Evolutionary conservation across 2,888 invertebrate species (phyloP), one percentile per base, ranked within the genome.

Genomic region (Rhamnusium bicolor): DNA sequence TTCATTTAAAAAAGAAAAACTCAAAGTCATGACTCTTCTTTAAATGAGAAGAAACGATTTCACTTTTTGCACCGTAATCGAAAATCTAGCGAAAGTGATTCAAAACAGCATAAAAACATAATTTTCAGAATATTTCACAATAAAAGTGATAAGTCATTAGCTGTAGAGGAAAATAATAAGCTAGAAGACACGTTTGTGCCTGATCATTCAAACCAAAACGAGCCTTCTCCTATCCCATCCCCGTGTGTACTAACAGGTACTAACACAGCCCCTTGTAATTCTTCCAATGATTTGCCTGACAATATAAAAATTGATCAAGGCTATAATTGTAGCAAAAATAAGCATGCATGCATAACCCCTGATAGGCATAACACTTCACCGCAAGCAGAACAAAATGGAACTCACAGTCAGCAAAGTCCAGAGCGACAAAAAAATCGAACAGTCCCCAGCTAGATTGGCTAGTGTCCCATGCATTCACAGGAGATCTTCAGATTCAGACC

Each of bases 401-500:
- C 74, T 86, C 90, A 69, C 91, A 71, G 54, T 70, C 69, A 74
- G 61, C 75, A 73, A 60, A 78, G 74, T 47, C 72, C 79, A 27
- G 81, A 80, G 47, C 72, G 58, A 16, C 72, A 66, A 49, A 76
- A n/a, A 66, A 60, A 65, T 18, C 40, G 73, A 77, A 61, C 91
- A 90, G 72, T 92, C 90, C 77, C 91, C 91, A n/a, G 89, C 90
- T 7, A 92, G 90, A 80, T 80, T 87, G 71, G 87, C 86, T 71
- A 79, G 85, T 40, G 84, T 86, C 0, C 82, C 86, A 3, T 65
- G 65, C 19, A 60, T 84, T 91, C 88, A 94, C 85, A 90, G 97
- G 66, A 90, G 97, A 80, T 97, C 97, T 2, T 97, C 97, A 1
- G 98, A 98, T 88, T 97, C 98, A 0, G 98, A 98, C 89, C 90